phyloP scores from a whole-genome alignment of 2,888 invertebrate species.

The Drosophila kokeensis region DNA sequence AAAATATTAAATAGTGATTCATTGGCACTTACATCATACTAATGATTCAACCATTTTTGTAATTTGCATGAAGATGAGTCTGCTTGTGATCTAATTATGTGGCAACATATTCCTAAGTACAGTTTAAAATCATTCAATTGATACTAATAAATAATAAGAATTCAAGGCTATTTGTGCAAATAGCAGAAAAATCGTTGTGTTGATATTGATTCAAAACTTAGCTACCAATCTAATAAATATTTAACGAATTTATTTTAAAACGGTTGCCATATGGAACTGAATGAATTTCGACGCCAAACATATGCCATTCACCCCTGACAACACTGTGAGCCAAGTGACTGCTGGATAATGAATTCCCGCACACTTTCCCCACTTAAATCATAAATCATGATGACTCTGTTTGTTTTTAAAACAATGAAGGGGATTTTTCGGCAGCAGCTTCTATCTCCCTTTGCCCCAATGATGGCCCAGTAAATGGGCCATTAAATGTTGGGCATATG shows the following conservation, averaged over 20 bases:
- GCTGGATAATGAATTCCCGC: constrained; percentile 11
- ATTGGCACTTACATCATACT: not conserved
- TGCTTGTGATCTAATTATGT: not conserved
- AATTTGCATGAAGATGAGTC: not conserved
- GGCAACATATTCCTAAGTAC: not conserved
- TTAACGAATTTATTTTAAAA: constrained; percentile 2
- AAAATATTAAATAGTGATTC: constrained; percentile 1
- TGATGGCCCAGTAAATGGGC: constrained; percentile 47
- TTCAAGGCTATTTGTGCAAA: not conserved
- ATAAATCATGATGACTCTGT: constrained; percentile 31
- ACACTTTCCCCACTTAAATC: constrained; percentile 33
- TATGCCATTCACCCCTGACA: constrained; percentile 7
- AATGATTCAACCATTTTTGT: not conserved
- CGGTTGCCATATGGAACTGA: constrained; percentile 5
- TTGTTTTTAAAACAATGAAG: constrained; percentile 32
- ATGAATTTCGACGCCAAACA: not conserved
- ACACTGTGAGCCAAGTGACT: not conserved
- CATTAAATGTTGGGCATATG: constrained; percentile 53
- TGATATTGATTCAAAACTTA: not conserved
- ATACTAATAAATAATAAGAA: constrained; percentile 10
- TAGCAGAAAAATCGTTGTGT: not conserved
- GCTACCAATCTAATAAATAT: constrained; percentile 2
- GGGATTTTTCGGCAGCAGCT: constrained; percentile 13
- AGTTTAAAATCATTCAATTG: not conserved
- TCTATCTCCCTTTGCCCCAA: constrained; percentile 18